A percentile compares a stretch with the other conserved stretches of the same genome.
These are phyloP conservation scores for Tinamus guttatus DNA, from an alignment of 2,113 vertebrate species.

Conservation along the genomic window DNA sequence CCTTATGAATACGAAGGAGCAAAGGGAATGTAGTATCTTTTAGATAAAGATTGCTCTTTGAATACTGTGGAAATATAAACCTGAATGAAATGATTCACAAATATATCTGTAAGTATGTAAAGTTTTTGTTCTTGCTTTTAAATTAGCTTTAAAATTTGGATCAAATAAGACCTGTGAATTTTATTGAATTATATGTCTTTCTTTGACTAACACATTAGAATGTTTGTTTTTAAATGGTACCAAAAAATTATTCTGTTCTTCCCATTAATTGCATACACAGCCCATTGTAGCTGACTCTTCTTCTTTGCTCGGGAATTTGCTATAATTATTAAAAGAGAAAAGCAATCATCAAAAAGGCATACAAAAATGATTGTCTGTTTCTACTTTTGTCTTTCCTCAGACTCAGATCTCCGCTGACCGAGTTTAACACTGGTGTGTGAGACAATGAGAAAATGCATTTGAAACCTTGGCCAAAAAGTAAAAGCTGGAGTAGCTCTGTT, in stretches of 20 bases:
- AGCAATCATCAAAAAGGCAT: neutral
- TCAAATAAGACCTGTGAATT: neutral
- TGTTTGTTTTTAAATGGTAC: neutral
- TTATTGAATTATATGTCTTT: neutral
- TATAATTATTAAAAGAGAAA: neutral
- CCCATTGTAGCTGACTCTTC: neutral
- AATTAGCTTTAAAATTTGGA: conserved; percentile 11
- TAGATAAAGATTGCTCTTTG: neutral
- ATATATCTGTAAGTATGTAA: conserved; percentile 22
- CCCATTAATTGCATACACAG: neutral
- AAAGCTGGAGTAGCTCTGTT: neutral
- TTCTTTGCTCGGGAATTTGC: neutral
- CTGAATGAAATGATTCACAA: conserved; percentile 14
- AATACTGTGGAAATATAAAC: conserved; percentile 9
- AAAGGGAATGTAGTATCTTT: neutral
- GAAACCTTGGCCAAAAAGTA: neutral
- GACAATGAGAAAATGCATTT: neutral
- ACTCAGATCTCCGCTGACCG: neutral
- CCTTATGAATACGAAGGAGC: neutral
- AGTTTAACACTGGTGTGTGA: neutral
- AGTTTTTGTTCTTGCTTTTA: conserved; percentile 17
- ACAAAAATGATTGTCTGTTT: neutral
- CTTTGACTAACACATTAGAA: neutral
- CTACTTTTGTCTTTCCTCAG: neutral
- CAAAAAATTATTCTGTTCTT: neutral